Evolutionary conservation across 1,140 invertebrate genomes (phyloP).

Genomic region (Eubasilissa regina): DNA sequence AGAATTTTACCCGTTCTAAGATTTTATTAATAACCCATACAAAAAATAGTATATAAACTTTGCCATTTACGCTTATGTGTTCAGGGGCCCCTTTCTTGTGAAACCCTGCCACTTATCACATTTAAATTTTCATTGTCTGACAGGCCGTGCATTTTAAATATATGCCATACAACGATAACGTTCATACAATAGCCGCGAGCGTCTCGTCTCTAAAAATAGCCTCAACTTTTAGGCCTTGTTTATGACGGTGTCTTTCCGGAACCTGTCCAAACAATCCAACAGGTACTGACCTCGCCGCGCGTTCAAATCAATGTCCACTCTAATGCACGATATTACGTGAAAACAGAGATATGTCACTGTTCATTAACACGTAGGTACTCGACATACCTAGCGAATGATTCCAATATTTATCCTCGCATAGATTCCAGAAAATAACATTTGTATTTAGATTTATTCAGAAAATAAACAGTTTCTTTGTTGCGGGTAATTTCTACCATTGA

Average conservation of each 20-base stretch:
- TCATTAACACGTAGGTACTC: too few species aligned
- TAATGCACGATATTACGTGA: too few species aligned
- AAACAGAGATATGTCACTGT: too few species aligned
- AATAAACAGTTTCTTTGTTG: too few species aligned
- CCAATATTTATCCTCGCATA: too few species aligned
- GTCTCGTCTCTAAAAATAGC: slow-evolving; percentile 33
- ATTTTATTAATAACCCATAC: too few species aligned
- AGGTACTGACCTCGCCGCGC: slow-evolving; percentile 34
- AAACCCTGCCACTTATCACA: neutral
- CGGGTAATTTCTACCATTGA: too few species aligned
- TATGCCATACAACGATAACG: neutral
- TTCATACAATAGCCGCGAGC: neutral
- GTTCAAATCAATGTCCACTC: neutral
- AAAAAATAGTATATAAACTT: too few species aligned
- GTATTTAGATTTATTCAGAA: too few species aligned
- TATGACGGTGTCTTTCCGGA: slow-evolving; percentile 28
- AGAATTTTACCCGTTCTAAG: too few species aligned
- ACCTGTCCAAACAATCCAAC: slow-evolving; percentile 36
- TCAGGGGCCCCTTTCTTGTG: too few species aligned
- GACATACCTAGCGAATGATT: neutral
- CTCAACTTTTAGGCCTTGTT: slow-evolving; percentile 23
- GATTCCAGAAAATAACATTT: neutral
- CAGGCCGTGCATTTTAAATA: slow-evolving; percentile 5
- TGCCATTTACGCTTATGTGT: too few species aligned
- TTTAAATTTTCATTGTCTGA: slow-evolving; percentile 6